Conservation (phyloP, 2,888 invertebrate species). For the Zygaena filipendulae region DNA sequence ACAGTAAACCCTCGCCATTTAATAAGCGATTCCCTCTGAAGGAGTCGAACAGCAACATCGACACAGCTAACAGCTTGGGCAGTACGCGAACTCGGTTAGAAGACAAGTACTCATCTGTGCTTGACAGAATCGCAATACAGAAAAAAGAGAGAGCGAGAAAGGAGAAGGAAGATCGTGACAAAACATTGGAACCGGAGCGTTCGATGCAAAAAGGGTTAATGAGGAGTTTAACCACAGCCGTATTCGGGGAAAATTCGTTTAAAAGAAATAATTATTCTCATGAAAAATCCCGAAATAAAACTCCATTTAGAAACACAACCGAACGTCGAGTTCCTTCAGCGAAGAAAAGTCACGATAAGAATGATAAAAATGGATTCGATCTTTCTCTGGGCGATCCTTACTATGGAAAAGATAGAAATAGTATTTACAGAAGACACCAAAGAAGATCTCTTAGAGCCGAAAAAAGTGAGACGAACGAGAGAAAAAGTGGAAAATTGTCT, state of each 20-base stretch:
- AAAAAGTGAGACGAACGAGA: slow-evolving; percentile 71
- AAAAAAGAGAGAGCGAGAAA: slow-evolving; percentile 63
- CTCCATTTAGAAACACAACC: slow-evolving; percentile 67
- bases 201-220: slow-evolving; percentile 59
- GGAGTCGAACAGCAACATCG: slow-evolving; percentile 58
- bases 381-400: slow-evolving; percentile 32
- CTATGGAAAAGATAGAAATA: slow-evolving; percentile 59
- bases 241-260: slow-evolving; percentile 74
- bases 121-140: slow-evolving; percentile 75
- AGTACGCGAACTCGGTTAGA: slow-evolving; percentile 76
- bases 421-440: slow-evolving; percentile 58
- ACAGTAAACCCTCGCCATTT: slow-evolving; percentile 53
- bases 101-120: slow-evolving; percentile 81
- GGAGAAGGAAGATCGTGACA: slow-evolving; percentile 71
- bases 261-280: slow-evolving; percentile 65
- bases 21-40: slow-evolving; percentile 54
- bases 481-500: slow-evolving; percentile 52
- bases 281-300: slow-evolving; percentile 71
- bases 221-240: slow-evolving; percentile 79
- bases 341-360: slow-evolving; percentile 42
- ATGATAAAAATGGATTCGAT: slow-evolving; percentile 51
- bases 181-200: slow-evolving; percentile 74
- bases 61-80: slow-evolving; percentile 48
- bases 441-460: slow-evolving; percentile 70
- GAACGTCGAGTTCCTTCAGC: slow-evolving; percentile 46